Evolutionary conservation across 2,113 vertebrate species (phyloP), one percentile per base, ranked within the genome.

Genomic region (Apaloderma vittatum): DNA sequence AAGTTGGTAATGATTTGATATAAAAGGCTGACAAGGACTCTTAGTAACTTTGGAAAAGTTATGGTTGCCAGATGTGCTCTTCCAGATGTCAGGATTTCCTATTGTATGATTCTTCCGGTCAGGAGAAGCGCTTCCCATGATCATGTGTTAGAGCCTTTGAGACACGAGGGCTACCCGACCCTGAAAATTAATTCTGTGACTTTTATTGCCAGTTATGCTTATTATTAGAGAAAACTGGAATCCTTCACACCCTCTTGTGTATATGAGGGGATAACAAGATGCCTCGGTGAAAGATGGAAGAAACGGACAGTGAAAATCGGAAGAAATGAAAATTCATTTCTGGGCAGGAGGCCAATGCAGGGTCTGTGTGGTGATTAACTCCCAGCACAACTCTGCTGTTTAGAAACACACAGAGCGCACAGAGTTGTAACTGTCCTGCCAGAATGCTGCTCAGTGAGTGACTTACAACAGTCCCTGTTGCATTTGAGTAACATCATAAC

Each of bases 71-170:
- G 94, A 97, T 96, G 97, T 91, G 75, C 75, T 87, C 43, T 92
- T 95, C 92, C 96, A 97, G 96, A 97, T 94, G 94, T 97, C 71
- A 95, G 91, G 71, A 97, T 97, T 97, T 98, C 95, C 95, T 94
- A 86, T 96, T 86, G 74, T 48, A 63, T 73, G 48, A 59, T 92
- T 24, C 70, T 96, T 97, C 93, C 20, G 32, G 65, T 94, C 83
- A 94, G 87, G 76, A 84, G 75, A 75, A 83, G 51, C 3, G 0
- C 49, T 93, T 94, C 88, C 79, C 16, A 1, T 76, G 71, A 62
- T 21, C 32, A 29, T 45, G 27, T 62, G 43, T 71, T 27, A 37
- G 29, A 88, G 52, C 84, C 68, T 87, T 75, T 59, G 77, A 87
- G 91, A 84, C 73, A 23, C 1, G 29, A 82, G 58, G 23, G 62